Base-by-base conservation (phyloP, 1,140 invertebrate species). In the Drosophila nasuta region DNA sequence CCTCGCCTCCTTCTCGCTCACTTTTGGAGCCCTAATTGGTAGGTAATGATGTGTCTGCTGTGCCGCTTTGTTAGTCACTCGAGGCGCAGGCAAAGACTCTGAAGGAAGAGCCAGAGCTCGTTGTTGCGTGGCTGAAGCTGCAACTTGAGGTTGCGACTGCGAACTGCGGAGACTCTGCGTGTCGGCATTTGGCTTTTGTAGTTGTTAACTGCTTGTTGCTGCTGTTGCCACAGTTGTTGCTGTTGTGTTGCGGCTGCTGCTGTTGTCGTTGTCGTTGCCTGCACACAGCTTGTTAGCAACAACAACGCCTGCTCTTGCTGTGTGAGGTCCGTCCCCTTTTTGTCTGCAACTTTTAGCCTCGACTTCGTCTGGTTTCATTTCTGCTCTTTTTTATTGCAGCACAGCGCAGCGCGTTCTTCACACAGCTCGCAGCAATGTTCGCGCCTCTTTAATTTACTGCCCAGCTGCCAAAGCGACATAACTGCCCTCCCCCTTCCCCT, bases 31-130 rank as follows among this genome's bases (percentile, higher is more conserved):
- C 88, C 88, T 91, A 91, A 91, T 91, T 91, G 88, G 88, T 91
- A 85, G 89, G 88, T 91, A 91, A 91, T 91, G 88, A 91, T 91
- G 88, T 91, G 88, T 91, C 88, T 88, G 82, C 56, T 80, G 72
- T 62, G 87, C 79, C 79, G 86, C 86, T 90, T 88, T 88, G 82
- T 83, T 83, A 85, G 77, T 65, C 72, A 83, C 68, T 86, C 60
- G 63, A 69, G 65, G 65, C 54, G 58, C 46, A 52, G 43, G 8
- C 52, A 69, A 43, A 30, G 45, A 13, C 8, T 45, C 13, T 25
- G 17, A 13, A 41, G 41, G n/a, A 35, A 33, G 33, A 33, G 33
- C 33, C 46, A 38, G 20, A 25, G 57, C 49, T 62, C 17, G 63
- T 60, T 60, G 77, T 83, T 88, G 83, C 77, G 83, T 83, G 63